These are phyloP conservation scores for Romanogobio albipinnatus DNA, from an alignment of 2,113 vertebrate genomes.

Conservation along the genomic window DNA sequence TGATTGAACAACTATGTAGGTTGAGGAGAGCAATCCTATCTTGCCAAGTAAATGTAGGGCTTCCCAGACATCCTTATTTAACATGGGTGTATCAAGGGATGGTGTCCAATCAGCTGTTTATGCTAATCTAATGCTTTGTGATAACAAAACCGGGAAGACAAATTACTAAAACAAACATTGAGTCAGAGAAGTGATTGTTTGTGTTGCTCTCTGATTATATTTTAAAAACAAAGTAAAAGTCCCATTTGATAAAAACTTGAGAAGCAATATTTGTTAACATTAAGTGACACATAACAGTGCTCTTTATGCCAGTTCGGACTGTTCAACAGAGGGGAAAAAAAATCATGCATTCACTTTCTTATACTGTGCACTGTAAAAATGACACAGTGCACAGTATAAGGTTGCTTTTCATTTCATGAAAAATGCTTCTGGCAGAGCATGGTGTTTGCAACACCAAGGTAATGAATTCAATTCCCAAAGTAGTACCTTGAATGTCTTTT, in stretches of 20 bases:
- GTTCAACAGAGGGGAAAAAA: not conserved
- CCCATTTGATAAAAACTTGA: not conserved
- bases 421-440: not conserved
- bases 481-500: not conserved
- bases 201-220: not conserved
- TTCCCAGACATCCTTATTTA: conserved; percentile 45
- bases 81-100: conserved; percentile 23
- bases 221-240: not conserved
- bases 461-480: not conserved
- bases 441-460: not conserved
- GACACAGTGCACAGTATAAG: no score
- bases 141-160: conserved; percentile 36
- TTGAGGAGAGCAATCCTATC: not conserved
- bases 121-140: conserved; percentile 13
- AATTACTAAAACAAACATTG: not conserved
- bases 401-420: not conserved
- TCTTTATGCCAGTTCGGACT: not conserved
- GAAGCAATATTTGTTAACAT: not conserved
- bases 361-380: not conserved
- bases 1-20: no score
- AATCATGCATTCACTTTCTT: not conserved
- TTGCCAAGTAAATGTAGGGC: conserved; percentile 27
- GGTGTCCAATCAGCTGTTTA: conserved; percentile 19
- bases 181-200: no score
- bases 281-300: not conserved